Percentiles rank a stretch among this genome's conserved stretches.
These are phyloP conservation scores for Lutjanus campechanus DNA, from an alignment of 2,797 vertebrate genomes.

Conservation along the genomic window DNA sequence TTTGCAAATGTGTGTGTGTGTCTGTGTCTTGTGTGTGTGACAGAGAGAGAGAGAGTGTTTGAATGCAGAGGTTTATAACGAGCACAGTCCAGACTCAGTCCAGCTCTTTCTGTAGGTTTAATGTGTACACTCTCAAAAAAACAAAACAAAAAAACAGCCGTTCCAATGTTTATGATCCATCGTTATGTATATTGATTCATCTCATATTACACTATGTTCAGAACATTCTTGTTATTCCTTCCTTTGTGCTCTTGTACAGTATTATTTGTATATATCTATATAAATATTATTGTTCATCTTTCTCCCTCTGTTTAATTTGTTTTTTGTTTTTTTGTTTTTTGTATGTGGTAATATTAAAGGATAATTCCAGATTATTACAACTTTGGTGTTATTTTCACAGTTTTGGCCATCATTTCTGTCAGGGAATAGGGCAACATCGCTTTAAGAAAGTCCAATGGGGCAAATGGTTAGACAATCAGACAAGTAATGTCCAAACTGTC, in stretches of 20 bases:
- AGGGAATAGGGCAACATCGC: neutral
- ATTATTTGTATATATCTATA: slow-evolving; percentile 83
- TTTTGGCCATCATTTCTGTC: neutral
- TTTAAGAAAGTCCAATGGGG: neutral
- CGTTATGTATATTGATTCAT: slow-evolving; percentile 45
- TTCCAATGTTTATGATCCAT: slow-evolving; percentile 44
- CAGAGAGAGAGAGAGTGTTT: slow-evolving; percentile 13
- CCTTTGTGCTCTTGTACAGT: slow-evolving; percentile 81
- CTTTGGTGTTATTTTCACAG: slow-evolving; percentile 14
- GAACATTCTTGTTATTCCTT: slow-evolving; percentile 44
- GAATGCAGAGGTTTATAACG: slow-evolving; percentile 41
- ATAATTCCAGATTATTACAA: slow-evolving; percentile 39
- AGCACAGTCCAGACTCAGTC: slow-evolving; percentile 75
- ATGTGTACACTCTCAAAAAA: slow-evolving; percentile 18
- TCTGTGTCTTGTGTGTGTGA: slow-evolving; percentile 19
- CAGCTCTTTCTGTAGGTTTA: slow-evolving; percentile 54
- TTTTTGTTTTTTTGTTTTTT: slow-evolving; percentile 30
- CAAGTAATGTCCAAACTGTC: no score
- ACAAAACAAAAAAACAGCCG: slow-evolving; percentile 30
- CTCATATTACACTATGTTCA: slow-evolving; percentile 58
- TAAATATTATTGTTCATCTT: slow-evolving; percentile 79
- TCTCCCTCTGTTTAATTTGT: slow-evolving; percentile 10
- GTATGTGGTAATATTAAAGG: slow-evolving; percentile 62
- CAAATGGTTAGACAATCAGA: neutral
- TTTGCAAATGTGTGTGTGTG: slow-evolving; percentile 34